Conservation (phyloP, 2,797 vertebrate species). For the Buphagus erythrorhynchus region DNA sequence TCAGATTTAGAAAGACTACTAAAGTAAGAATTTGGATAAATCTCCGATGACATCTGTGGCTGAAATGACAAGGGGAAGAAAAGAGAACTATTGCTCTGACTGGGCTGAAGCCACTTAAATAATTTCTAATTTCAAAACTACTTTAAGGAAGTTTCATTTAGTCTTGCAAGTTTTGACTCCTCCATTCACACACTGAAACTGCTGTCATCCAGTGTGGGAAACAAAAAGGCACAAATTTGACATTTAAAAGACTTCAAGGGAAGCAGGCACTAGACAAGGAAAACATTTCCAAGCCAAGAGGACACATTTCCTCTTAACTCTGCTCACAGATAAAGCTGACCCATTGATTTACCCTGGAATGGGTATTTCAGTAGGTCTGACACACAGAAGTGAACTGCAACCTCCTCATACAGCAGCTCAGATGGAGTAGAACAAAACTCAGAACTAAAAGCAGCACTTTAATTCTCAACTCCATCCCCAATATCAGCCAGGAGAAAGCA, state of each 20-base stretch:
- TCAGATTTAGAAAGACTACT: neutral
- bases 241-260: neutral
- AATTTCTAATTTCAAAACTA: neutral
- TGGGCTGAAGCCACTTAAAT: neutral
- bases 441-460: neutral
- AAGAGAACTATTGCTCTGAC: neutral
- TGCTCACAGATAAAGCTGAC: neutral
- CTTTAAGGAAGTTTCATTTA: neutral
- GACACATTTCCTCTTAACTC: neutral
- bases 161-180: neutral
- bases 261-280: neutral
- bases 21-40: neutral
- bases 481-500: neutral
- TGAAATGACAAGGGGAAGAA: neutral
- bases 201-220: neutral
- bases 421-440: neutral
- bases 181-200: rapidly evolving
- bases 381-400: neutral
- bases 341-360: neutral
- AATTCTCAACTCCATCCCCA: neutral
- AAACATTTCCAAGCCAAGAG: neutral
- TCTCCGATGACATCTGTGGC: neutral
- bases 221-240: neutral
- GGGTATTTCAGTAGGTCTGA: neutral
- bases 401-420: neutral